These are phyloP conservation scores for Plecturocebus donacophilus DNA, from an alignment of 2,113 vertebrate species.

Conservation along the genomic window DNA sequence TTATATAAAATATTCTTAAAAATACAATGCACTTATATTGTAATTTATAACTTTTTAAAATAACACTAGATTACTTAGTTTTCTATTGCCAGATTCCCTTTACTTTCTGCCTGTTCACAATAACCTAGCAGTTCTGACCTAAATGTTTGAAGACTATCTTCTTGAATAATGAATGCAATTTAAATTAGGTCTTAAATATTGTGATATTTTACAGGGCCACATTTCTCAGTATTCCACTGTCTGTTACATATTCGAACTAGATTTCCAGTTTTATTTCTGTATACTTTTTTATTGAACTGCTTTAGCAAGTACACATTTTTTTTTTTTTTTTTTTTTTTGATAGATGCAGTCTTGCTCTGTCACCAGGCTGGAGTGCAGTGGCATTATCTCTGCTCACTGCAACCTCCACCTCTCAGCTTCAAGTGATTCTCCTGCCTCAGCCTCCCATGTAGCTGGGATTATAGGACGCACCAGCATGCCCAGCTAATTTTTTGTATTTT, in stretches of 20 bases:
- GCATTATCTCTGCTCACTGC: no score
- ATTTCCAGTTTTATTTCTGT: background rate
- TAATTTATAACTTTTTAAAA: no score
- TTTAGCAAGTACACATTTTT: background rate
- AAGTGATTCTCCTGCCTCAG: no score
- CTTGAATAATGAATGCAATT: background rate
- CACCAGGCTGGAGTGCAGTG: no score
- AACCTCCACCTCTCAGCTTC: no score
- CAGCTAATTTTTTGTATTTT: no score
- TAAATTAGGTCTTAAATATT: background rate
- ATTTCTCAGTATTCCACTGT: background rate
- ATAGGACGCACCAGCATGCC: no score
- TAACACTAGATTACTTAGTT: background rate
- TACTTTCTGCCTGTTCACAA: background rate
- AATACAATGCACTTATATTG: background rate
- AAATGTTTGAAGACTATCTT: background rate
- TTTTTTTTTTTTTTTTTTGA: no score
- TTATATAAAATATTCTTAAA: background rate
- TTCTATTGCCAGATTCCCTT: background rate
- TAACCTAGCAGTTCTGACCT: background rate
- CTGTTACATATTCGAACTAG: background rate
- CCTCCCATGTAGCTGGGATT: no score
- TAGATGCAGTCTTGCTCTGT: no score
- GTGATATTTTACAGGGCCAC: background rate
- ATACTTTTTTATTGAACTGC: background rate